A percentile compares a stretch with the other conserved stretches of the same genome.
Conservation (phyloP, 2,797 vertebrate species). For the Pseudomugil gertrudae region DNA sequence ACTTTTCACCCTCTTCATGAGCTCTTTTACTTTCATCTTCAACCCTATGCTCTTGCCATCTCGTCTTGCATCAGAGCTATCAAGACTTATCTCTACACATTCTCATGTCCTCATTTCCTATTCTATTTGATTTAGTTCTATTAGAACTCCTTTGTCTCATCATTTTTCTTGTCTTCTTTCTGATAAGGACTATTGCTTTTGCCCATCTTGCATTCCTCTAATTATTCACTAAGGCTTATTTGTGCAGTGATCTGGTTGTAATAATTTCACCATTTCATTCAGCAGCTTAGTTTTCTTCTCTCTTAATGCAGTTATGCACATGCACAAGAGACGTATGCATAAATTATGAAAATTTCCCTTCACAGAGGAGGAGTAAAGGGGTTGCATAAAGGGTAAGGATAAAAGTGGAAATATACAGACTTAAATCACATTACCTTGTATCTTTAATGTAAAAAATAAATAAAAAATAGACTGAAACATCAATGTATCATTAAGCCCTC, state of each 20-base stretch:
- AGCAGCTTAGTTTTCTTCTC: no score
- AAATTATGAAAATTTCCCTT: no score
- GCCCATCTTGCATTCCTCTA: conserved; percentile 6
- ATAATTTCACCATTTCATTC: conserved; percentile 11
- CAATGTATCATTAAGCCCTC: neutral
- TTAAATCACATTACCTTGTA: neutral
- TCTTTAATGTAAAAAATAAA: neutral
- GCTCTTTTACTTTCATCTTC: conserved; percentile 24
- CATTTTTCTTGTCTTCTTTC: conserved; percentile 15
- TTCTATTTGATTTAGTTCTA: conserved; percentile 9
- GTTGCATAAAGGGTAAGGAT: neutral
- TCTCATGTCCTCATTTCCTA: neutral
- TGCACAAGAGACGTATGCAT: no score
- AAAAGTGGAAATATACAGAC: neutral
- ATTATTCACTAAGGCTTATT: conserved; percentile 34
- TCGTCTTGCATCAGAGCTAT: conserved; percentile 30
- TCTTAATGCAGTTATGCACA: no score
- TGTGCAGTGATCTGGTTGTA: conserved; percentile 33
- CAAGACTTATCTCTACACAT: conserved; percentile 13
- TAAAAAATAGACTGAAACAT: neutral
- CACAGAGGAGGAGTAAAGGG: no score
- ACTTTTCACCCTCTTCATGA: conserved; percentile 21
- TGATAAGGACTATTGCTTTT: conserved; percentile 12
- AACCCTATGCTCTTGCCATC: conserved; percentile 28
- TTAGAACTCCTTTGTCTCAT: neutral